phyloP scores from a whole-genome alignment of 2,797 vertebrate species.

The Microcaecilia unicolor region DNA sequence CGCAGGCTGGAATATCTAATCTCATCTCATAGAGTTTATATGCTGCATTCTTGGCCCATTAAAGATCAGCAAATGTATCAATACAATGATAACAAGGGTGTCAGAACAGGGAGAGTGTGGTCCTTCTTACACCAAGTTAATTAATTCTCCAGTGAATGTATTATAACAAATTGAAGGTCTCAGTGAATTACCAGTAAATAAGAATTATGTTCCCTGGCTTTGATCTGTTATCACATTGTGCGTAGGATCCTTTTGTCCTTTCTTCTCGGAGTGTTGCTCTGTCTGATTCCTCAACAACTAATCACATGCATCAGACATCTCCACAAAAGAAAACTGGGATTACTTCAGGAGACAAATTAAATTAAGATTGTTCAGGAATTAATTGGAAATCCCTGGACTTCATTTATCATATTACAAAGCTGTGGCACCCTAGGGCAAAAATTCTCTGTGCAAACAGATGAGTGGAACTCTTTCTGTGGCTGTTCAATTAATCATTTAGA shows the following conservation, averaged over 20 bases:
- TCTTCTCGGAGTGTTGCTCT: constrained; percentile 8
- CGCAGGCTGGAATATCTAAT: too few species aligned
- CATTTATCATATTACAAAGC: constrained; percentile 37
- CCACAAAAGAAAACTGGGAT: constrained; percentile 41
- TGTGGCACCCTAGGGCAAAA: constrained; percentile 22
- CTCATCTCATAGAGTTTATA: too few species aligned
- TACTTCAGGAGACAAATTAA: constrained; percentile 52
- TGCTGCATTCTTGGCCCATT: too few species aligned
- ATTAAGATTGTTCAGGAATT: constrained; percentile 46
- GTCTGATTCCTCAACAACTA: constrained; percentile 20
- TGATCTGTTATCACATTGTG: constrained; percentile 27
- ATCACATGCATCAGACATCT: constrained; percentile 45
- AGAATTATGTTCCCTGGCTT: constrained; percentile 15
- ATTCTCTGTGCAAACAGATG: too few species aligned
- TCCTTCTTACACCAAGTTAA: constrained; percentile 15
- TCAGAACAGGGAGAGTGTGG: constrained; percentile 11
- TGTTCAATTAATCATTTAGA: constrained; percentile 2
- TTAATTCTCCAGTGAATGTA: constrained; percentile 40
- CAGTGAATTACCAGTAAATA: constrained; percentile 28
- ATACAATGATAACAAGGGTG: too few species aligned
- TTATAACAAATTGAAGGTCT: constrained; percentile 11
- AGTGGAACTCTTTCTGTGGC: background rate
- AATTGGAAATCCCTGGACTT: constrained; percentile 32
- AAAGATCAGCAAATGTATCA: too few species aligned
- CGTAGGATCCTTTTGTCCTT: constrained; percentile 10